Percentiles rank a stretch among this genome's conserved stretches.
Conservation (phyloP, 2,113 vertebrate species). For the Neogobius melanostomus region DNA sequence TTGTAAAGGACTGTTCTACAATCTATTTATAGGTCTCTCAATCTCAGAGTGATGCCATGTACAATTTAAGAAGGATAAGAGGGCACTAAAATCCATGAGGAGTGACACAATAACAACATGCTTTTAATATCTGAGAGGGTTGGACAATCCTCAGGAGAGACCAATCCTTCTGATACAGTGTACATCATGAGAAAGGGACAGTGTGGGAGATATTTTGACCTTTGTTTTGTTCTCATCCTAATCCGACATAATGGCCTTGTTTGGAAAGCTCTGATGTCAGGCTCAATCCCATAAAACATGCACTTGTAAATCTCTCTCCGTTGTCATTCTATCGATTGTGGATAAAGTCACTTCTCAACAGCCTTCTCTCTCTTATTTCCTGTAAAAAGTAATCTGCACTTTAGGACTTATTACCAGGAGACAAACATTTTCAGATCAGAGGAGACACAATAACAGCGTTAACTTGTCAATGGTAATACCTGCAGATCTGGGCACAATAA, state of each 20-base stretch:
- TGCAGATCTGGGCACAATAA: background rate
- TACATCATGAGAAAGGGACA: constrained; percentile 30
- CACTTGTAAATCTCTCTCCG: constrained; percentile 47
- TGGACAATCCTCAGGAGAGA: constrained; percentile 65
- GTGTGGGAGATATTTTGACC: constrained; percentile 12
- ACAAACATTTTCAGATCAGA: constrained; percentile 57
- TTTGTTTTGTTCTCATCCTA: constrained; percentile 46
- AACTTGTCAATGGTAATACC: background rate
- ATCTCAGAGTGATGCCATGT: constrained; percentile 1
- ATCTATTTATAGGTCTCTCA: constrained; percentile 26
- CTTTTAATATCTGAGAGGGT: constrained; percentile 66
- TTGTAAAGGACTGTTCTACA: background rate
- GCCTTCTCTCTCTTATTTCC: constrained; percentile 39
- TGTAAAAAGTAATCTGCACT: constrained; percentile 51
- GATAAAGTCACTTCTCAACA: constrained; percentile 58
- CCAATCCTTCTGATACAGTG: constrained; percentile 61
- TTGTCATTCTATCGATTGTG: constrained; percentile 37
- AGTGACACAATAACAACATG: constrained; percentile 49
- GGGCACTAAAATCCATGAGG: constrained; percentile 43
- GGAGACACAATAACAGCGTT: constrained; percentile 29
- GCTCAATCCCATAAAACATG: constrained; percentile 55
- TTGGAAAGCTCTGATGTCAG: constrained; percentile 44
- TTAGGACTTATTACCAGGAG: constrained; percentile 57
- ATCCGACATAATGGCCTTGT: constrained; percentile 54
- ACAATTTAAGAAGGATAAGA: constrained; percentile 45